Base-by-base conservation (phyloP, 2,113 vertebrate species). In the Sander vitreus region DNA sequence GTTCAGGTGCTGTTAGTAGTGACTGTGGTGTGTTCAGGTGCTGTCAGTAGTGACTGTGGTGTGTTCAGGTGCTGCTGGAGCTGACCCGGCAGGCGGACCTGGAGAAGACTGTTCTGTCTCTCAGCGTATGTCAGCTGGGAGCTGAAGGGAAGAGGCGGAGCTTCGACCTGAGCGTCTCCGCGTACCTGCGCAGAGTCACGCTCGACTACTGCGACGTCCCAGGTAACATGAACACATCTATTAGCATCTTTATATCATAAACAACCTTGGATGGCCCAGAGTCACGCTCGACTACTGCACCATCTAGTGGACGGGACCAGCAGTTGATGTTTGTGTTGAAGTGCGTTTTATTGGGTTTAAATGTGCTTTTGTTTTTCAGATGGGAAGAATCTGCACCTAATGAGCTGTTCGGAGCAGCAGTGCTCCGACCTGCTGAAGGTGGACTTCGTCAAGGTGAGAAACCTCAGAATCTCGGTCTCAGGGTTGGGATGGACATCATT, bases 361-460 rank as follows among this genome's bases (percentile, higher is more conserved):
- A 33, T 33, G 33, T 33, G 33, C 1, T 33, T 33, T 33, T 33
- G 33, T 33, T 76, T 13, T 13, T 25, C 89, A 99, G 98, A 92
- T 58, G 86, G 85, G 18, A 33, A 27, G 18, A 51, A 33, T 15
- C 94, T 98, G 76, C 97, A 96, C 85, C 91, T 99, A 43, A 97
- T 99, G 80, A 97, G 95, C 68, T 98, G 97, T 65, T 97, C 96
- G 10, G 96, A 99, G 90, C 95, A 95, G 81, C 67, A 39, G 12
- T 13, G 8, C 69, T 93, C 96, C 66, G 95, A 98, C 89, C 96
- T 99, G 70, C 95, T 99, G 87, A 98, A 98, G 93, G 97, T 99
- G 83, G 96, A 98, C 71, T 99, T 96, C 85, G 90, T 94, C 91
- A 98, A 97, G 96, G 98, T 99, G 94, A 90, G 74, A 16, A 3